Percentiles rank a stretch among this genome's conserved stretches.
phyloP scores from a whole-genome alignment of 2,113 vertebrate species.

The Orthonyx spaldingii region DNA sequence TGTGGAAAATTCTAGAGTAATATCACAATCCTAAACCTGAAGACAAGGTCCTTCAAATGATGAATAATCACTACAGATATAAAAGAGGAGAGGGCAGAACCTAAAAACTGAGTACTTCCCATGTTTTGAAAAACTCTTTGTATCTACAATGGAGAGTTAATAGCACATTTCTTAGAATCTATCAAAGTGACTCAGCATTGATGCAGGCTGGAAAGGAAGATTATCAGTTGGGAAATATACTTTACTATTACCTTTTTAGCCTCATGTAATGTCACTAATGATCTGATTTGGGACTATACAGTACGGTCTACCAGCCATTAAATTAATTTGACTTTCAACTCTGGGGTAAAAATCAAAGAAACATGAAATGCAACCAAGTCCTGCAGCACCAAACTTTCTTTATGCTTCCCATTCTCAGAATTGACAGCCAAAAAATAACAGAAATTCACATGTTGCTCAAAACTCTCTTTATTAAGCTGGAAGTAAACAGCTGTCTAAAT shows the following conservation, averaged over 20 bases:
- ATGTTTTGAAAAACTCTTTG: background rate
- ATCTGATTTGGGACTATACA: background rate
- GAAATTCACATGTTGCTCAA: background rate
- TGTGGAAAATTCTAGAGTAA: background rate
- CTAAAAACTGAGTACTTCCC: background rate
- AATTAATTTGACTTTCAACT: background rate
- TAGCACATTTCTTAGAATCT: background rate
- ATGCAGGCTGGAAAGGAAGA: background rate
- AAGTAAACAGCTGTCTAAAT: background rate
- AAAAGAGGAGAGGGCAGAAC: background rate
- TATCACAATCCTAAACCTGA: background rate
- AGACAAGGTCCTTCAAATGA: background rate
- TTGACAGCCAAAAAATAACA: background rate
- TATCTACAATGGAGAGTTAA: background rate
- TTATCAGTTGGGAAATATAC: background rate
- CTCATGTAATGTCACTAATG: background rate
- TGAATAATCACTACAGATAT: background rate
- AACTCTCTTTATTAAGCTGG: background rate
- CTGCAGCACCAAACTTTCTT: background rate
- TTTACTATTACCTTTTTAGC: background rate
- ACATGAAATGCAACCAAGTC: background rate
- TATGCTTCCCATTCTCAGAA: background rate
- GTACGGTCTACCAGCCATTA: background rate
- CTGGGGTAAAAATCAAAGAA: background rate
- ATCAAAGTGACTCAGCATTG: background rate